Evolutionary conservation across 2,113 vertebrate genomes (phyloP).

Genomic region (Myodes glareolus): DNA sequence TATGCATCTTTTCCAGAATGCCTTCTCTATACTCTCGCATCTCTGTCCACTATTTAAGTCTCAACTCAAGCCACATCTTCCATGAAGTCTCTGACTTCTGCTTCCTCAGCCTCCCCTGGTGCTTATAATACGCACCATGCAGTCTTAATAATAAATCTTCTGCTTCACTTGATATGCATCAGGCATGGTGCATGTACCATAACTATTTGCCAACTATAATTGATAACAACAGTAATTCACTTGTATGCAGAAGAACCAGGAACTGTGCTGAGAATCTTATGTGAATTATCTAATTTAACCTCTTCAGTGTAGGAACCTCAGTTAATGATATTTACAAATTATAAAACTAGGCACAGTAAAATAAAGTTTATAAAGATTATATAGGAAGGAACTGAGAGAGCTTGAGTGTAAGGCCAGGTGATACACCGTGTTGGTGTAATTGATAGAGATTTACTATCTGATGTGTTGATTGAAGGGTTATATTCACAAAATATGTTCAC

Average conservation of each 20-base stretch:
- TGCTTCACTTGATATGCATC: slow-evolving; percentile 30
- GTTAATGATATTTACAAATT: slow-evolving; percentile 41
- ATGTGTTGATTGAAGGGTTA: slow-evolving; percentile 37
- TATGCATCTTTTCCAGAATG: not conserved
- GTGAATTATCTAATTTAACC: slow-evolving; percentile 45
- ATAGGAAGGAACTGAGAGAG: not conserved
- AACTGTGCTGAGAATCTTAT: not conserved
- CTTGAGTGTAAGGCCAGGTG: not conserved
- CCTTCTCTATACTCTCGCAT: not conserved
- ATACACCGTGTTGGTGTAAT: not conserved
- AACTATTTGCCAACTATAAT: slow-evolving; percentile 18
- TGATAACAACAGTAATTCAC: not conserved
- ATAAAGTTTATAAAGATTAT: slow-evolving; percentile 55
- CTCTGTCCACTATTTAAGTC: slow-evolving; percentile 23
- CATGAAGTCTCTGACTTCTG: not conserved
- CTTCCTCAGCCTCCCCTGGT: not conserved
- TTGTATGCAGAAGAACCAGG: not conserved
- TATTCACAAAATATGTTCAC: slow-evolving; percentile 54
- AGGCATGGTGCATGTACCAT: not conserved
- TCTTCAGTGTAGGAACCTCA: not conserved
- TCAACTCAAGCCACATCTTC: not conserved
- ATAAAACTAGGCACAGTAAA: slow-evolving; percentile 27
- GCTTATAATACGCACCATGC: not conserved
- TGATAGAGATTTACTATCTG: slow-evolving; percentile 34
- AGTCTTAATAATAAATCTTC: slow-evolving; percentile 13